Evolutionary conservation across 2,888 invertebrate species (phyloP).

Genomic region (Nemotelus nigrinus): DNA sequence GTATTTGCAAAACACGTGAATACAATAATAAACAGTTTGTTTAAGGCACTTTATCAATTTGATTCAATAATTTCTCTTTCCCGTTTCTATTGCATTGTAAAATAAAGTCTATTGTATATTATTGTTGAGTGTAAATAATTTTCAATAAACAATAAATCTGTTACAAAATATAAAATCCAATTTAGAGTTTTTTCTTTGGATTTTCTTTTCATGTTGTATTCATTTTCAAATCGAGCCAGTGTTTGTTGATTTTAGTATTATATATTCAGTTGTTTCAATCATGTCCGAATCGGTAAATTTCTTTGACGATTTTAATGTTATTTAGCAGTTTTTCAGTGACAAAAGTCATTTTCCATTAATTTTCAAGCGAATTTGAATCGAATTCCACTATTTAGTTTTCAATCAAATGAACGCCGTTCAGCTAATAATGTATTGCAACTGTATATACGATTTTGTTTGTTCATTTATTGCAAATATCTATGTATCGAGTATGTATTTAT

Average conservation of each 20-base stretch:
- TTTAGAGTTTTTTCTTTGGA: conserved; percentile 14
- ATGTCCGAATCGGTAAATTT: conserved; percentile 34
- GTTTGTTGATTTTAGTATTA: not conserved
- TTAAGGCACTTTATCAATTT: conserved; percentile 39
- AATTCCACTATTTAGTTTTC: not conserved
- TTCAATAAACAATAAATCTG: conserved; percentile 9
- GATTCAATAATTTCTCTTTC: conserved; percentile 40
- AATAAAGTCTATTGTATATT: conserved; percentile 41
- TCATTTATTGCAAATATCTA: conserved; percentile 44
- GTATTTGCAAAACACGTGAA: not conserved
- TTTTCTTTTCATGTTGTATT: conserved; percentile 5
- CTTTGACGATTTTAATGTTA: not conserved
- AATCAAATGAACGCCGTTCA: conserved; percentile 16
- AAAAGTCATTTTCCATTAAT: conserved; percentile 24
- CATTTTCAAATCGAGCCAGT: conserved; percentile 16
- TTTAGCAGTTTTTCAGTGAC: not conserved
- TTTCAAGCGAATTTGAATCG: conserved; percentile 1
- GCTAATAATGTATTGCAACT: conserved; percentile 17
- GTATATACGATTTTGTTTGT: conserved; percentile 4
- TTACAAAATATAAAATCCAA: conserved; percentile 19
- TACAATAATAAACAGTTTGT: not conserved
- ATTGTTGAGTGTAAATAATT: conserved; percentile 23
- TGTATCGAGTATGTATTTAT: conserved; percentile 38
- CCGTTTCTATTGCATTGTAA: conserved; percentile 39
- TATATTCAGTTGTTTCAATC: conserved; percentile 9